Conservation (phyloP, 2,113 vertebrate species). For the Muntiacus reevesi region DNA sequence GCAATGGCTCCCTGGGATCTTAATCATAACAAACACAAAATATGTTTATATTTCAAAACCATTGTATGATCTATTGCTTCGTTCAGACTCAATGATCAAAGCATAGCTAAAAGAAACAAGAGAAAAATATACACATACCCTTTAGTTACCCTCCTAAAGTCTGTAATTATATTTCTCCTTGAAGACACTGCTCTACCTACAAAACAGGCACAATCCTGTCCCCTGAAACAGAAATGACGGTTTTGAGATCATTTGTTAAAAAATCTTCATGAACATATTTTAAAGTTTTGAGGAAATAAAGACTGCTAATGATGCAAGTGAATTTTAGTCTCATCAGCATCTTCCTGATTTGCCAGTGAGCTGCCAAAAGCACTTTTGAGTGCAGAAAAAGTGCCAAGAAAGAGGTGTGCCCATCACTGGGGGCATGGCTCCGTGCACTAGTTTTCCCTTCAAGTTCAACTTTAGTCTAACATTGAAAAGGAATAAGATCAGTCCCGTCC, state of each 20-base stretch:
- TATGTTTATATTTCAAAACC: not conserved
- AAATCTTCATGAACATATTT: not conserved
- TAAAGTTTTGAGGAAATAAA: not conserved
- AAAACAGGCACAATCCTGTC: not conserved
- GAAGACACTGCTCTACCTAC: not conserved
- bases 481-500: too few species aligned
- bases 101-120: not conserved
- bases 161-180: not conserved
- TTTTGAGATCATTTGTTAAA: not conserved
- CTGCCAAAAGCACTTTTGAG: not conserved
- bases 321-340: not conserved
- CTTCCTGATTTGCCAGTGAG: not conserved
- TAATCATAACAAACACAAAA: not conserved
- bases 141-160: not conserved
- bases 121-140: not conserved
- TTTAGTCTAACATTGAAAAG: not conserved
- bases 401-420: rapidly evolving
- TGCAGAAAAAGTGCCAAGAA: not conserved
- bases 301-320: not conserved
- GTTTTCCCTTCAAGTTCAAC: not conserved
- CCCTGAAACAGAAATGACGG: not conserved
- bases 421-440: rapidly evolving
- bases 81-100: not conserved
- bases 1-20: not conserved
- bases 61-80: not conserved